Base-by-base conservation (phyloP, 2,888 invertebrate genomes). In the Hirtodrosophila trivittata region DNA sequence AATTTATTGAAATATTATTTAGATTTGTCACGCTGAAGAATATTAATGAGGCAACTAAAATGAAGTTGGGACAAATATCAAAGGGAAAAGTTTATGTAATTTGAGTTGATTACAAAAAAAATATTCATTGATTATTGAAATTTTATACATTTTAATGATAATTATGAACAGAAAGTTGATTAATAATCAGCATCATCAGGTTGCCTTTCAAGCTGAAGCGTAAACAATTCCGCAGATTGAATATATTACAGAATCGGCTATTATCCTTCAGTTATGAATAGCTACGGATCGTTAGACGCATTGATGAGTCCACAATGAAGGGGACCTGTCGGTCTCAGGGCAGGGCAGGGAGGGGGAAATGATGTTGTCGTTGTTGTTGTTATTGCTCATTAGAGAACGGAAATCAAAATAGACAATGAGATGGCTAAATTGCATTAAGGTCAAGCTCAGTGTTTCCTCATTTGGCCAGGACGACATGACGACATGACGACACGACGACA, bases 331-430 rank as follows among this genome's bases (percentile, higher is more conserved):
- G 64, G 13, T 10, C n/a, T n/a, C n/a, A n/a, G n/a, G n/a, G n/a
- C n/a, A n/a, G n/a, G n/a, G n/a, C 7, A 25, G 25, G 7, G 25
- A 25, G 25, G 7, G 9, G 30, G 30, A n/a, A n/a, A 30, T 8
- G 32, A 1, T 13, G 10, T 3, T 35, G 30, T 39, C 16, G 35
- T 10, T 21, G 9, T 16, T 42, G 55, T 21, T 69, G 63, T 25
- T 70, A 46, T n/a, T 70, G 60, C 52, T 70, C 67, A 70, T 73
- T 73, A 73, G 60, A 57, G 54, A 54, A 73, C 74, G 74, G 74
- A 70, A 73, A 70, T 73, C 70, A 70, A 67, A 70, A 47, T 62
- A 70, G 68, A 70, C 70, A 70, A 73, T 70, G 57, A 67, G 62
- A 30, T 55, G 74, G 46, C 62, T 49, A 67, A 70, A 73, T 70